phyloP scores from a whole-genome alignment of 1,140 invertebrate species.

The Heterodera carotae region DNA sequence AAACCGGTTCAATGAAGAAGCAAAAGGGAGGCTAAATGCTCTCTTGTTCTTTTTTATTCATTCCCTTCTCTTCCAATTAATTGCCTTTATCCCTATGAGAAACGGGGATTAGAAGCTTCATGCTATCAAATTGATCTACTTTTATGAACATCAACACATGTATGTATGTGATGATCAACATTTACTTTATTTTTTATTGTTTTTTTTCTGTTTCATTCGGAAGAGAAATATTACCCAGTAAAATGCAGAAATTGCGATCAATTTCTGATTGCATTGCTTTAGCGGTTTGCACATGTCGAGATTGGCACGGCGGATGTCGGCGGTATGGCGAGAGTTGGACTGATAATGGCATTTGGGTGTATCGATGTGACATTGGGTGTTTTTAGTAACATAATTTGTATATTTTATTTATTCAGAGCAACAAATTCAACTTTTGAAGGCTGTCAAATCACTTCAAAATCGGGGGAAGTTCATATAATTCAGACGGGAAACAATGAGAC shows the following conservation, averaged over 20 bases:
- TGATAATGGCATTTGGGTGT: conserved; percentile 58
- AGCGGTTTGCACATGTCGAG: conserved; percentile 58
- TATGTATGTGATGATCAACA: no score
- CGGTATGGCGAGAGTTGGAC: conserved; percentile 53
- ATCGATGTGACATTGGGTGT: conserved; percentile 44
- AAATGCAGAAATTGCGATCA: conserved; percentile 19
- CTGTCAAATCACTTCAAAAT: conserved; percentile 35
- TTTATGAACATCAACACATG: not conserved
- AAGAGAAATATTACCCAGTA: conserved; percentile 33
- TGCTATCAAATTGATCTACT: not conserved
- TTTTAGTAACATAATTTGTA: no score
- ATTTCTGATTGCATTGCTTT: conserved; percentile 33
- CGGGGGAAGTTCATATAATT: conserved; percentile 22
- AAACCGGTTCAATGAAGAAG: no score
- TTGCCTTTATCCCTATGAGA: no score
- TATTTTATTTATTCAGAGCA: conserved; percentile 34
- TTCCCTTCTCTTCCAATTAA: no score
- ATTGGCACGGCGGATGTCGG: conserved; percentile 62
- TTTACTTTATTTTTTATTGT: not conserved
- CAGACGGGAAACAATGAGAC: conserved; percentile 52
- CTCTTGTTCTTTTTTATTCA: no score
- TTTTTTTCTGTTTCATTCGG: not conserved
- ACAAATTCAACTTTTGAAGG: conserved; percentile 49
- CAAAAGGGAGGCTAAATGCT: no score
- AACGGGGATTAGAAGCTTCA: no score